Evolutionary conservation across 2,797 vertebrate genomes (phyloP).

Genomic region (Phalanger gymnotis): DNA sequence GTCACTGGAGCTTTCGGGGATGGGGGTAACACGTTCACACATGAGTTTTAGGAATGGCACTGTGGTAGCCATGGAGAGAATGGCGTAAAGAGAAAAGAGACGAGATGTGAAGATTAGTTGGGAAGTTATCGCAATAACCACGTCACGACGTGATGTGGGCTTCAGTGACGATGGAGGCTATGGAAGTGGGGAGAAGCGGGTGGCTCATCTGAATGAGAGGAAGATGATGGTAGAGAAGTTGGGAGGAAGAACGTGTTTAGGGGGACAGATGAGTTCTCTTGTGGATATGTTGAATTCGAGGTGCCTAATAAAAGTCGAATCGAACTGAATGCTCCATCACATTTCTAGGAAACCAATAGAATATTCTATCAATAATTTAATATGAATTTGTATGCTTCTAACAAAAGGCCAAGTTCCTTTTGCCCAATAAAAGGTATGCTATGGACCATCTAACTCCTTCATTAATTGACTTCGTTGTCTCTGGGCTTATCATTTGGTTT

Average conservation of each 20-base stretch:
- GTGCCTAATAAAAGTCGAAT: not conserved
- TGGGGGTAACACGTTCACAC: not conserved
- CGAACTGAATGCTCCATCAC: not conserved
- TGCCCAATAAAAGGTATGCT: not conserved
- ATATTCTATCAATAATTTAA: not conserved
- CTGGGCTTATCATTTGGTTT: not conserved
- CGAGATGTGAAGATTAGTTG: not conserved
- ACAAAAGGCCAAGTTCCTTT: not conserved
- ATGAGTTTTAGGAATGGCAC: too few relatives aligned
- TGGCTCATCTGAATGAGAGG: not conserved
- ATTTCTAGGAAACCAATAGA: not conserved
- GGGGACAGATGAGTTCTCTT: not conserved
- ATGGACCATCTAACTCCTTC: not conserved
- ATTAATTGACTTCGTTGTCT: not conserved
- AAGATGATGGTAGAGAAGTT: not conserved
- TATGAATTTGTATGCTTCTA: not conserved
- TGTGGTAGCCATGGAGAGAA: not conserved
- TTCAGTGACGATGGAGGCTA: too few relatives aligned
- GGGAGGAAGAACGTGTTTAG: too few relatives aligned
- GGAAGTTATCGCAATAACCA: not conserved
- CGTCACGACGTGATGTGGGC: not conserved
- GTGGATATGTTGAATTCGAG: not conserved
- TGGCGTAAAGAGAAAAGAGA: not conserved
- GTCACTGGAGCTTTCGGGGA: not conserved
- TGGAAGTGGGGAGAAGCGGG: not conserved